These are phyloP conservation scores for Crepidodera aurea DNA, from an alignment of 2,888 invertebrate species.

Conservation along the genomic window DNA sequence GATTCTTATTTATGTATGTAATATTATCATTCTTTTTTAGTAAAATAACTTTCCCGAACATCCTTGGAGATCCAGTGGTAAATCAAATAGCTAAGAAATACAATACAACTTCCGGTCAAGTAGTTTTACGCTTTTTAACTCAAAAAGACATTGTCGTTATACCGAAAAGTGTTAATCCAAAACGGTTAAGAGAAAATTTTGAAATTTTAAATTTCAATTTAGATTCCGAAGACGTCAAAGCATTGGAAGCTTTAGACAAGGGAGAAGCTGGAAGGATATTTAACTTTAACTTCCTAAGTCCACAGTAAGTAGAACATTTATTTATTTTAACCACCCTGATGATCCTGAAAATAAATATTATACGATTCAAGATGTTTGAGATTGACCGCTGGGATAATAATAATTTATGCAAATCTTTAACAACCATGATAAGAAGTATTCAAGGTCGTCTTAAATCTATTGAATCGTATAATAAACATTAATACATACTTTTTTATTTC, in stretches of 20 bases:
- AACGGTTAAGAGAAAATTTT: constrained; percentile 77
- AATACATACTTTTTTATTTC: no score
- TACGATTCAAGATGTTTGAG: no score
- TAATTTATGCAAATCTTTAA: no score
- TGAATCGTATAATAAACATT: no score
- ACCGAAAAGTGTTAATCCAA: constrained; percentile 80
- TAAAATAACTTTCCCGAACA: constrained; percentile 63
- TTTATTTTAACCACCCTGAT: no score
- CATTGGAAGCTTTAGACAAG: constrained; percentile 68
- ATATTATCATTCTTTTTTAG: no score
- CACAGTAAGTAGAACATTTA: constrained; percentile 36
- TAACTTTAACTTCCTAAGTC: constrained; percentile 64
- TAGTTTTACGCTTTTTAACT: constrained; percentile 73
- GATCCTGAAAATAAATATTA: no score
- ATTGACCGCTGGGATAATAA: no score
- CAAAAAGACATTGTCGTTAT: constrained; percentile 77
- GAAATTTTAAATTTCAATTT: constrained; percentile 76
- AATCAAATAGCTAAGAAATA: constrained; percentile 66
- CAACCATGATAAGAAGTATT: no score
- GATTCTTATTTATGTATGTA: no score
- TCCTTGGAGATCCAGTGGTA: constrained; percentile 68
- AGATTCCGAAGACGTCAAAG: constrained; percentile 66
- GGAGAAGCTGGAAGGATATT: constrained; percentile 72
- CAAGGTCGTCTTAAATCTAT: no score
- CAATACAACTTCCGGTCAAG: constrained; percentile 75